Evolutionary conservation across 2,113 vertebrate species (phyloP), one percentile per base, ranked within the genome.

Genomic region (Centropristis striata): DNA sequence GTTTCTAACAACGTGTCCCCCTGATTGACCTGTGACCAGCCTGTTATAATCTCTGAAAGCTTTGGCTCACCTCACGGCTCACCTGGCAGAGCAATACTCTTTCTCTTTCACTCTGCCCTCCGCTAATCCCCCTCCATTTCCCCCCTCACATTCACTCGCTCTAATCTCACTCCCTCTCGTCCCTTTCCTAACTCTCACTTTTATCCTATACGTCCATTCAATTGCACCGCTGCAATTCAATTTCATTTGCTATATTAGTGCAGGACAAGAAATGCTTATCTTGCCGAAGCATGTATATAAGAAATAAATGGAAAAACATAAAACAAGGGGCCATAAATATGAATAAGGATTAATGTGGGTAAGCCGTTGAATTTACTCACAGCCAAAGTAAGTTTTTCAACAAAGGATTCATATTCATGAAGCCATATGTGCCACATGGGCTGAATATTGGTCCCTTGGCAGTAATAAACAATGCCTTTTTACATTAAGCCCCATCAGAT

Each of bases 291-390:
- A 90, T 67, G 66, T 84, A 77, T 75, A 78, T 54, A 75, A 55
- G 63, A 79, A 90, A 82, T 73, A 82, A 85, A 89, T 76, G 46
- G 36, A 67, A 87, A 85, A 84, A 82, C 55, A 84, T 80, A 85
- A 90, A 81, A 84, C 64, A 79, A 76, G 68, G 78, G 64, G 21
- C 55, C 28, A 76, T 90, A 88, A 88, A 90, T 92, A 90, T 86
- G 78, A 92, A 86, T 67, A 78, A 85, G 88, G 89, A 91, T 92
- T 89, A 73, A 84, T 84, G 71, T 83, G 80, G 75, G 75, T 83
- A 90, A 88, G 71, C 79, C 15, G 60, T 86, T 74, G 78, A 63
- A 83, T 87, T 76, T 71, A 78, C 67, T 71, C 16, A 5, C 39
- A 49, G 71, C 51, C 66, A 65, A 79, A 84, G 76, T 57, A 70